Evolutionary conservation across 2,888 invertebrate species (phyloP), one percentile per base, ranked within the genome.

Genomic region (Helicoverpa assulta): DNA sequence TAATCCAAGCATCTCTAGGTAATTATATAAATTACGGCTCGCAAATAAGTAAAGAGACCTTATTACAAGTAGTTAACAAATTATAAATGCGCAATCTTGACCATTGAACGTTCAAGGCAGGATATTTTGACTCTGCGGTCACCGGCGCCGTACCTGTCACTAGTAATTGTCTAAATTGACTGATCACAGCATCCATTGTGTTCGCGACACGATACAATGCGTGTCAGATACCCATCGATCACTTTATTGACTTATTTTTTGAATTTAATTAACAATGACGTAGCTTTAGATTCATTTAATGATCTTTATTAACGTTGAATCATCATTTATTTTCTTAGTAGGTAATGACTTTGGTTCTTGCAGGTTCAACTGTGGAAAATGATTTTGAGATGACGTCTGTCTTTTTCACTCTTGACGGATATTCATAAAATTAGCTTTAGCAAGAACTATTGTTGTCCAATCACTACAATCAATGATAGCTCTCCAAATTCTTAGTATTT

Each of bases 201-300:
- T n/a, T 21, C 18, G 12, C n/a, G 8, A 43, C 70, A 71, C 40
- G 72, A 14, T 0, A 33, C 1, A n/a, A 43, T 0, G 54, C 62
- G 70, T 72, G 73, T 33, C 33, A 51, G 56, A 26, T 10, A 12
- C 5, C 33, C 18, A 62, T 55, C 12, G 51, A 55, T 33, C 19
- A 5, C 7, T 5, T 6, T 47, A 7, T 47, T 7, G 16, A 16
- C 7, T 47, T 6, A 47, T 16, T 47, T 12, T 12, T 47, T 47
- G n/a, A 16, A 47, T 47, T n/a, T n/a, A 47, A 1, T 47, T 47
- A 47, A 6, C 5, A n/a, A 47, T 47, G 47, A 47, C 47, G 16
- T 47, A n/a, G 4, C 4, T n/a, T 47, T n/a, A 16, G n/a, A 16
- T 47, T 47, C 12, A n/a, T 47, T 16, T 47, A 47, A 47, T 47